Evolutionary conservation across 2,888 invertebrate species (phyloP).

Genomic region (Thelaira solivaga): DNA sequence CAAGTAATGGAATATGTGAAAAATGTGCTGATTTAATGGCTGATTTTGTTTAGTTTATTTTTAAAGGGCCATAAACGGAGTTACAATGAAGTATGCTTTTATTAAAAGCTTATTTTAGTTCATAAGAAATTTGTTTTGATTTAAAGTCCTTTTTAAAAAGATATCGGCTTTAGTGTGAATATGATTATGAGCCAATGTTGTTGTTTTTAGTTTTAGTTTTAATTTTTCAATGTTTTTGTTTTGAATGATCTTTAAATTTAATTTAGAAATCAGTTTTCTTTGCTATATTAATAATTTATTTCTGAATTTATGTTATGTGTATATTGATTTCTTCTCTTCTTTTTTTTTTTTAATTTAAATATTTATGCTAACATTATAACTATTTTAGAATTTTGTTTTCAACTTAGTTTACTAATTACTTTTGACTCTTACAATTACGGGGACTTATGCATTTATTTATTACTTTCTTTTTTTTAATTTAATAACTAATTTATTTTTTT

Average conservation of each 20-base stretch:
- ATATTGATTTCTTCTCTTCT: constrained; percentile 55
- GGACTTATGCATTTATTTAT: constrained; percentile 31
- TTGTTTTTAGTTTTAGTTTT: too few relatives aligned
- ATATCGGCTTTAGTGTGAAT: too few relatives aligned
- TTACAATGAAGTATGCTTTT: too few relatives aligned
- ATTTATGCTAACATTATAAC: constrained; percentile 56
- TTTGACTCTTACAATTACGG: constrained; percentile 36
- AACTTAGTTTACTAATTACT: constrained; percentile 52
- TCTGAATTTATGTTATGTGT: constrained; percentile 42
- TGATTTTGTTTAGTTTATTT: too few relatives aligned
- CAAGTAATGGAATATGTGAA: too few relatives aligned
- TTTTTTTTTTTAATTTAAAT: constrained; percentile 33
- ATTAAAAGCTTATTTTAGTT: too few relatives aligned
- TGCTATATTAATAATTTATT: constrained; percentile 5
- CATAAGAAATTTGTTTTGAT: too few relatives aligned
- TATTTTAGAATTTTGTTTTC: constrained; percentile 63
- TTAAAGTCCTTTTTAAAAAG: too few relatives aligned
- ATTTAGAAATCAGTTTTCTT: constrained; percentile 42
- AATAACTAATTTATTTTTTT: constrained; percentile 45
- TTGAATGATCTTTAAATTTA: constrained; percentile 50
- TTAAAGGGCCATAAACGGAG: too few relatives aligned
- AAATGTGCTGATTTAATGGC: too few relatives aligned
- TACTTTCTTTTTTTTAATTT: constrained; percentile 55
- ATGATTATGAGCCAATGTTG: too few relatives aligned
- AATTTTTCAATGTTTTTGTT: constrained; percentile 39